These are phyloP conservation scores for Piezodorus guildinii DNA, from an alignment of 1,140 invertebrate genomes.

Conservation along the genomic window DNA sequence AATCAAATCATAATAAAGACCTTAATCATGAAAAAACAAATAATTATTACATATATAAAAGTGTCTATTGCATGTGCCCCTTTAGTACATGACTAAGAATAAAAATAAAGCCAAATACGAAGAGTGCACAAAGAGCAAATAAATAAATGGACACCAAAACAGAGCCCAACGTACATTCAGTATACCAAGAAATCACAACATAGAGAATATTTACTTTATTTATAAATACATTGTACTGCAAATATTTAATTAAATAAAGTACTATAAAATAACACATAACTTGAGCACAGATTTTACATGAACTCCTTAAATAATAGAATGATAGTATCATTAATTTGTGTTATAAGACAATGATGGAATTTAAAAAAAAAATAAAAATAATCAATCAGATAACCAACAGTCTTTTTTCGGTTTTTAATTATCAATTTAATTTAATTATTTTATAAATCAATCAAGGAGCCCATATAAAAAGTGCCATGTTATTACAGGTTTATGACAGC, in stretches of 20 bases:
- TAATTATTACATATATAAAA: constrained; percentile 25
- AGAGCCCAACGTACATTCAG: constrained; percentile 33
- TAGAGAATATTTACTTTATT: constrained; percentile 23
- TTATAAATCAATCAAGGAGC: constrained; percentile 6
- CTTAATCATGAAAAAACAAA: constrained; percentile 18
- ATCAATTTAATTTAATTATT: too few relatives aligned
- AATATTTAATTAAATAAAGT: constrained; percentile 16
- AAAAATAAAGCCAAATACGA: constrained; percentile 33
- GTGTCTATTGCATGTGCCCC: constrained; percentile 13
- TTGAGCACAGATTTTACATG: constrained; percentile 6
- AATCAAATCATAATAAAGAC: constrained; percentile 19
- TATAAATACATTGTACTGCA: constrained; percentile 15
- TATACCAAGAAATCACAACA: constrained; percentile 21
- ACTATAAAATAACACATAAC: constrained; percentile 5
- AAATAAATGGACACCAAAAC: constrained; percentile 44
- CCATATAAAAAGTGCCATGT: constrained; percentile 11
- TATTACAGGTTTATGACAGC: constrained; percentile 10
- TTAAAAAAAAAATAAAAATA: too few relatives aligned
- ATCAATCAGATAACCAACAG: too few relatives aligned
- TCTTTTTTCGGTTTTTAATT: too few relatives aligned
- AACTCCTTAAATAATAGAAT: constrained; percentile 11
- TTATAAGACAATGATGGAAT: too few relatives aligned
- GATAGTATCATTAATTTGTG: too few relatives aligned
- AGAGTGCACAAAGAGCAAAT: constrained; percentile 46
- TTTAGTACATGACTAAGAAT: neutral